phyloP scores from a whole-genome alignment of 1,140 invertebrate species.

The Druon quercuslanigerum region DNA sequence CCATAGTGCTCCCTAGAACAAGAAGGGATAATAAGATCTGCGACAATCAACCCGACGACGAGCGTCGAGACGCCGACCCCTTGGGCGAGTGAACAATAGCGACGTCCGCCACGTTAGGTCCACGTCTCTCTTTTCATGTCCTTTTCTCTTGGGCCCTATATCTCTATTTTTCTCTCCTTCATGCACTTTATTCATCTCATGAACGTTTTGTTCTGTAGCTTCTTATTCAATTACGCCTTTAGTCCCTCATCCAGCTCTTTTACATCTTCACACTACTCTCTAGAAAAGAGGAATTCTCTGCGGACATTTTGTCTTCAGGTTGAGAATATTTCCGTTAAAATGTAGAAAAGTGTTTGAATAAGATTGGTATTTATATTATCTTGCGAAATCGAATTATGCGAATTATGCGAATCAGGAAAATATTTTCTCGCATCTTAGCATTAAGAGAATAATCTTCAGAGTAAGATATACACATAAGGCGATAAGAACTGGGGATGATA shows the following conservation, averaged over 20 bases:
- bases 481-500: constrained; percentile 43
- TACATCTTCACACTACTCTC: constrained; percentile 11
- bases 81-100: constrained; percentile 61
- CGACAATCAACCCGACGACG: constrained; percentile 71
- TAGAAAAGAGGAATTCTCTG: background rate
- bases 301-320: background rate
- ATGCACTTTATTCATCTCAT: constrained; percentile 20
- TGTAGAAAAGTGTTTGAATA: too few relatives aligned
- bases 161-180: constrained; percentile 42
- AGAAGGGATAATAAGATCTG: constrained; percentile 74
- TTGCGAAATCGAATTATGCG: too few relatives aligned
- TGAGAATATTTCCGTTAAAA: background rate
- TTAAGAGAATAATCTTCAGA: constrained; percentile 3
- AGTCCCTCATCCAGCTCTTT: background rate
- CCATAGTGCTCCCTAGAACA: constrained; percentile 58
- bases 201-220: background rate
- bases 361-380: too few relatives aligned
- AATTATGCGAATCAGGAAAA: too few relatives aligned
- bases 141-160: constrained; percentile 40
- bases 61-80: constrained; percentile 55
- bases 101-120: constrained; percentile 68
- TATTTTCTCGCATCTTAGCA: background rate
- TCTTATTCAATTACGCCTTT: constrained; percentile 3
- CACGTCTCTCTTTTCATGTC: constrained; percentile 54
- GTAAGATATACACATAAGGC: constrained; percentile 34